Conservation (phyloP, 2,888 invertebrate genomes). For the Neria commutata region DNA sequence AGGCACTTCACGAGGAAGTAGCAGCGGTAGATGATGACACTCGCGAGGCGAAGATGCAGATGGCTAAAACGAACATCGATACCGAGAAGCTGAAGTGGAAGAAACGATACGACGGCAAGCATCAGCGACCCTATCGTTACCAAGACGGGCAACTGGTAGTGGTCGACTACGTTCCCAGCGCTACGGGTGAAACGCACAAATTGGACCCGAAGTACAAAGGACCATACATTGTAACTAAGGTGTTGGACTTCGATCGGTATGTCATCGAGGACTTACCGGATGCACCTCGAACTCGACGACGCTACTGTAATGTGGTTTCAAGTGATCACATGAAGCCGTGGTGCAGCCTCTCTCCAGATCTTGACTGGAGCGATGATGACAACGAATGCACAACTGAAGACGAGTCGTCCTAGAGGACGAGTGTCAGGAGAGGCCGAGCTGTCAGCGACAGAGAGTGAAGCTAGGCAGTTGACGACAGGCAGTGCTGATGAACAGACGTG, state of each 20-base stretch:
- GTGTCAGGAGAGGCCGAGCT: slow-evolving; percentile 1
- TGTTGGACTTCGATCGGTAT: slow-evolving; percentile 20
- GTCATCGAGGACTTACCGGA: neutral
- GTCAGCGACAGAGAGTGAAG: too few species aligned
- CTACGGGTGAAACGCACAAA: slow-evolving; percentile 18
- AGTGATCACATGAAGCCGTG: neutral
- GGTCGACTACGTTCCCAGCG: slow-evolving; percentile 9
- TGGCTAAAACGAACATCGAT: neutral
- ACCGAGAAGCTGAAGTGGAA: slow-evolving; percentile 20
- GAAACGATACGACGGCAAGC: slow-evolving; percentile 20
- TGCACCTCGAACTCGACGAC: neutral
- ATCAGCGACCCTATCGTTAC: slow-evolving; percentile 15
- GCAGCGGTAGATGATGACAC: neutral
- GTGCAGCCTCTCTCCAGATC: neutral
- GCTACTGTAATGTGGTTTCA: neutral
- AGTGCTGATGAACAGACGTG: too few species aligned
- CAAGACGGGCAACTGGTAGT: slow-evolving; percentile 20
- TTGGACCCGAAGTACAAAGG: slow-evolving; percentile 23
- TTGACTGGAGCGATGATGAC: neutral
- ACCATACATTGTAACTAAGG: slow-evolving; percentile 20
- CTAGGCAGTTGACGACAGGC: too few species aligned
- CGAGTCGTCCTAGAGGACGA: too few species aligned
- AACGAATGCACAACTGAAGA: too few species aligned
- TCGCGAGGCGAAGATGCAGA: neutral
- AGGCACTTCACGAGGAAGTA: slow-evolving; percentile 9